Base-by-base conservation (phyloP, 64 coral and sea anemone species). In the Montipora cactus region DNA sequence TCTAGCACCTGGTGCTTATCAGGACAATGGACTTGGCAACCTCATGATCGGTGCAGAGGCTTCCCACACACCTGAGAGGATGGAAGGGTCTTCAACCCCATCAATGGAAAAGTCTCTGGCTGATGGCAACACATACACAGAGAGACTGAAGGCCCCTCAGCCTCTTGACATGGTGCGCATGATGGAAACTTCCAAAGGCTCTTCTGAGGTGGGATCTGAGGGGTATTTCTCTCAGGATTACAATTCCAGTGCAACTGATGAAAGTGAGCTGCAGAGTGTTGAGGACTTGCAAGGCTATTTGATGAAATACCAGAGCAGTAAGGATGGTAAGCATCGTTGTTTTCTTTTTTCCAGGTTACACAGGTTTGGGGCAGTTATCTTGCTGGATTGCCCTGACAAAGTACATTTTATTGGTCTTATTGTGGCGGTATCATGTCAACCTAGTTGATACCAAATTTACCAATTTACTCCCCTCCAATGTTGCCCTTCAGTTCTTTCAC, bases 251-350 rank as follows among this genome's bases (percentile, higher is more conserved):
- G 20, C 46, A 71, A 2, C 20, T 14, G 45, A 86, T 49, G 66
- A 23, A 64, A 47, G 4, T 86, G 61, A 3, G 9, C 23, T 71
- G 66, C 82, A 86, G 82, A 86, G 46, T 86, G 18, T 71, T 21
- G 44, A 86, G 45, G 64, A 86, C 6, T 46, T 86, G 9, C 82
- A 86, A 48, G 18, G 82, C 18, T 86, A 52, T 86, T 86, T 86
- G 66, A 45, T 47, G 4, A 86, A 86, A 20, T 86, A 16, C 19
- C 66, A 86, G 66, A 72, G 5, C 62, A 86, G 82, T 64, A 86
- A 72, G 82, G 44, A 86, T 71, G 82, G 82, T 86, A 71, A 44
- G 67, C 21, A 16, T 12, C 11, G 3, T 12, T 64, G 14, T 64
- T 4, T 11, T 15, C 13, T 12, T 64, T 16, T 12, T 64, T 7